Base-by-base conservation (phyloP, 2,113 vertebrate species). In the Vulpes lagopus region DNA sequence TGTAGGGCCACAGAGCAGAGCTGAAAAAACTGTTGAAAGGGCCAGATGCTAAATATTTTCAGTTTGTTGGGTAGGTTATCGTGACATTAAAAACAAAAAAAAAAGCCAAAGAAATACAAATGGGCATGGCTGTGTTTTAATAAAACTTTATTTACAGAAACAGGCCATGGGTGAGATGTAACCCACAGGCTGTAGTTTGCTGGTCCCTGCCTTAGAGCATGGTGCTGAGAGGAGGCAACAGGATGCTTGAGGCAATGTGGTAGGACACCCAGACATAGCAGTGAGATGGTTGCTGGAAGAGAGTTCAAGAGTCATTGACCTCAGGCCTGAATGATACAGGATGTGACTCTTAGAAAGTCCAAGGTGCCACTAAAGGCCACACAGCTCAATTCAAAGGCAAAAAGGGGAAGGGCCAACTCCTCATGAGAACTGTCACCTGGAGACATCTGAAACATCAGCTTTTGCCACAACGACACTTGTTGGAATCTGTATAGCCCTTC, bases 101-200 rank as follows among this genome's bases (percentile, higher is more conserved):
- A 79, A 10, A 15, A 91, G 78, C 10, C 69, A 79, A 51, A 92
- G 43, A 27, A 27, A 22, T 65, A 80, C 16, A 23, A 94, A 64
- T 16, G n/a, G 59, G 43, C 8, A 14, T 69, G n/a, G 15, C 49
- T 81, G 2, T 53, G 19, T 91, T 69, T 55, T 12, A 73, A 83
- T 84, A 94, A 94, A 94, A 73, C 55, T 94, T 91, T 94, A 93
- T 88, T 96, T 87, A 78, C 14, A 93, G 38, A 93, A 53, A n/a
- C 11, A 59, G 25, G 78, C 49, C 59, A 8, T 62, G 49, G n/a
- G 32, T 19, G 20, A 74, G 27, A 59, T 32, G 16, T 8, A 51
- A 32, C 43, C 84, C 11, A 22, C 12, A 67, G 20, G 7, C 19
- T 16, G 23, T 16, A 11, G n/a, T 74, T 74, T 71, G 71, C 22